Conservation (phyloP, 2,113 vertebrate genomes). For the Cacatua alba region DNA sequence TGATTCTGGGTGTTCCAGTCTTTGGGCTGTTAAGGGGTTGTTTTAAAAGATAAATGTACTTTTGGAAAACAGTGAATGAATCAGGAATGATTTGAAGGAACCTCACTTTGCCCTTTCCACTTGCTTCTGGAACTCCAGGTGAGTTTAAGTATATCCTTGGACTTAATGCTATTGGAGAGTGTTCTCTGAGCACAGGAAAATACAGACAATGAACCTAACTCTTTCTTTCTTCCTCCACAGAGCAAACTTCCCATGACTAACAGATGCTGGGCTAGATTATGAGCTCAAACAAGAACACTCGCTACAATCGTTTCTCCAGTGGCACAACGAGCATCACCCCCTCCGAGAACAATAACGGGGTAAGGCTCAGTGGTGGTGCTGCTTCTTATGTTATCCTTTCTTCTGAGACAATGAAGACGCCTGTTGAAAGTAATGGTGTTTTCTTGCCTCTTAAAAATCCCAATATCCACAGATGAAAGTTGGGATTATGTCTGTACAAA, state of each 20-base stretch:
- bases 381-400: not conserved
- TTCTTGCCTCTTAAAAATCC: not conserved
- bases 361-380: constrained; percentile 51
- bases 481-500: fast-evolving
- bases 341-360: constrained; percentile 76
- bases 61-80: not conserved
- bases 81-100: not conserved
- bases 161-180: not conserved
- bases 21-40: not conserved
- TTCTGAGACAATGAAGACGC: not conserved
- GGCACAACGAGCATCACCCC: constrained; percentile 69
- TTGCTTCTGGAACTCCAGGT: not conserved
- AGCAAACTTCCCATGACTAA: constrained; percentile 53
- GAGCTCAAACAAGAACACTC: constrained; percentile 80
- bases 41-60: not conserved
- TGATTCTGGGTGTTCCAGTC: not conserved
- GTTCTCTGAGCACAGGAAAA: not conserved
- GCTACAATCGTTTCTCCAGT: constrained; percentile 80
- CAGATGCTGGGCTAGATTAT: constrained; percentile 79
- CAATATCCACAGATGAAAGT: not conserved
- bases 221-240: constrained; percentile 42
- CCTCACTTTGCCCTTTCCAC: not conserved
- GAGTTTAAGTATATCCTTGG: not conserved
- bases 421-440: not conserved
- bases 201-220: not conserved